Base-by-base conservation (phyloP, 2,888 invertebrate genomes). In the Pantelozetes paolii region DNA sequence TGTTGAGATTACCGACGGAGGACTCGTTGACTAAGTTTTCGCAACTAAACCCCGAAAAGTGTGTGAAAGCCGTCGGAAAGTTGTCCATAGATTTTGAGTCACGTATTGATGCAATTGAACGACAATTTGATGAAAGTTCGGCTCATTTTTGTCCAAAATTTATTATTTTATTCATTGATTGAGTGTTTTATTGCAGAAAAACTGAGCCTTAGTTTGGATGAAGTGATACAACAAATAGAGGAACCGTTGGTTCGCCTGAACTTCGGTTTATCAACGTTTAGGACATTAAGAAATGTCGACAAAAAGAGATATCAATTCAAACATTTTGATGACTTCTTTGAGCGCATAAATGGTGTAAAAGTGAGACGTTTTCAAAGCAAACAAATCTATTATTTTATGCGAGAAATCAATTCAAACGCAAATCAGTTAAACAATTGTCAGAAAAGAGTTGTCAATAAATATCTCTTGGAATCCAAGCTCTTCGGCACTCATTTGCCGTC, bases 31-130 rank as follows among this genome's bases (percentile, higher is more conserved):
- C 94, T 6, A 89, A 91, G 80, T 94, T 94, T 81, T 89, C 87
- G 79, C 87, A 88, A 76, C 85, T 94, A 26, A 88, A 89, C 1
- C 89, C 92, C 67, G 91, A 93, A 82, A 90, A 90, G 82, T 93
- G 92, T 81, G 86, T 91, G 75, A 90, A 90, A 1, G 89, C 91
- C 6, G 88, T 94, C 78, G 92, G 90, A 40, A 91, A 89, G 81
- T 89, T 92, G 79, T 87, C 91, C 0, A 83, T 91, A 42, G 89
- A 91, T 75, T 90, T 90, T 80, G 94, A 95, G 82, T 87, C 88
- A 79, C 87, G 87, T 20, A 86, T 93, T 0, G 86, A 86, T 80
- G 84, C 86, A 50, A 83, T 93, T 71, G 93, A 91, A 80, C 84
- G 85, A 71, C 82, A 84, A 45, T 79, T 89, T 28, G 80, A 82